These are phyloP conservation scores for Mylabris sibirica DNA, from an alignment of 2,888 invertebrate genomes.

Conservation along the genomic window DNA sequence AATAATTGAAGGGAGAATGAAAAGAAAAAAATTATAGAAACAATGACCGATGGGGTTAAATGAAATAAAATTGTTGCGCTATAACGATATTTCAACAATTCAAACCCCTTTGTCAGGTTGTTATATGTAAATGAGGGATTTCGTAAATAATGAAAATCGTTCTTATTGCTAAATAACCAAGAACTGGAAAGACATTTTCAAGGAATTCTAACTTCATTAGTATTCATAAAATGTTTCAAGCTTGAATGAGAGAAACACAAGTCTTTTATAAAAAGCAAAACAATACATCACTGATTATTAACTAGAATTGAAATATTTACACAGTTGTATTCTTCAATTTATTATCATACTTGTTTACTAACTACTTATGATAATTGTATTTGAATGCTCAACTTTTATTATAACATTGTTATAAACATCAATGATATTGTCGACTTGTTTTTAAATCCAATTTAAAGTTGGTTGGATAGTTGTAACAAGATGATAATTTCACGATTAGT, in stretches of 20 bases:
- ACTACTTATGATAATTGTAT: background rate
- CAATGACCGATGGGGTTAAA: background rate
- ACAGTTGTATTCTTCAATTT: slow-evolving; percentile 8
- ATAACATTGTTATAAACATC: background rate
- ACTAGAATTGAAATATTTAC: slow-evolving; percentile 42
- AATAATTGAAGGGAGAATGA: background rate
- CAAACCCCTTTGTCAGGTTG: slow-evolving; percentile 25
- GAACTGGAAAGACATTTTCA: slow-evolving; percentile 25
- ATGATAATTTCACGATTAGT: background rate
- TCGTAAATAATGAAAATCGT: slow-evolving; percentile 42
- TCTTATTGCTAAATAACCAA: slow-evolving; percentile 29
- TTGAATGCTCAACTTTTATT: background rate
- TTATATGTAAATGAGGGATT: slow-evolving; percentile 41
- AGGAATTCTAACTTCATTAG: slow-evolving; percentile 39
- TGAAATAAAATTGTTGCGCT: background rate
- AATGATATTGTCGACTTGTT: slow-evolving; percentile 14
- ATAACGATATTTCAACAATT: slow-evolving; percentile 12
- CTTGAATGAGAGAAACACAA: slow-evolving; percentile 36
- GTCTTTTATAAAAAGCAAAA: slow-evolving; percentile 44
- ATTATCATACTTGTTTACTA: background rate
- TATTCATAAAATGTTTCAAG: slow-evolving; percentile 44
- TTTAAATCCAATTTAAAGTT: slow-evolving; percentile 4
- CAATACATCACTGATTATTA: slow-evolving; percentile 44
- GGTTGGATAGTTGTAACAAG: background rate
- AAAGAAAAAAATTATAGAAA: background rate